Base-by-base conservation (phyloP, 2,888 invertebrate species). In the Lysandra coridon region DNA sequence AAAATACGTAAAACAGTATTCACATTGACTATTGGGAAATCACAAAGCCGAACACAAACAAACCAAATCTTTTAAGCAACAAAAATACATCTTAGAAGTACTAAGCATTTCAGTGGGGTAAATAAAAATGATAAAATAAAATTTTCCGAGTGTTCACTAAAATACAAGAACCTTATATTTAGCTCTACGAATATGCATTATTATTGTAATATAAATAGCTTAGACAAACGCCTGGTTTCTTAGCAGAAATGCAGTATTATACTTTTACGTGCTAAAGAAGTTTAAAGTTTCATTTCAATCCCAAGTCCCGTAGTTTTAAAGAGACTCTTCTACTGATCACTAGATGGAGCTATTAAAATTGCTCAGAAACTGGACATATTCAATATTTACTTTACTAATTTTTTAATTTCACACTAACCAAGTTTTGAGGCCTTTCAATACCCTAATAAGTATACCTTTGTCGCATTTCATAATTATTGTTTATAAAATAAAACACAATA, bases 1-100 rank as follows among this genome's bases (percentile, higher is more conserved):
- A 53, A 76, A 57, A 76, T 53, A 76, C 57, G 53, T 44, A 23
- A 57, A 76, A 53, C 75, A 75, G 44, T 49, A 76, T 53, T 57
- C 53, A 17, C 30, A 12, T 30, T 53, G 75, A 12, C 75, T 75
- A 75, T 75, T 76, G 23, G 23, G 49, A 76, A 76, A 76, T 76
- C 49, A 76, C 23, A 57, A 76, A 75, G 75, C 75, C 33, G 4
- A 33, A 53, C 30, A 53, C 53, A 75, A 30, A 44, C 74, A 14
- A n/a, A 73, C 17, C n/a, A 44, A n/a, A 74, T n/a, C 5, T 73
- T 40, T 73, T 74, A 74, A 33, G 73, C 44, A 76, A 76, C 33
- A 53, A 57, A 76, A 49, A 30, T 44, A 7, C 6, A 23, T 75
- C 33, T 69, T 69, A 17, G 5, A 69, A 69, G 5, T 69, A 69